Evolutionary conservation across 2,888 invertebrate species (phyloP), one percentile per base, ranked within the genome.

Genomic region (Scaptomyza polygonia): DNA sequence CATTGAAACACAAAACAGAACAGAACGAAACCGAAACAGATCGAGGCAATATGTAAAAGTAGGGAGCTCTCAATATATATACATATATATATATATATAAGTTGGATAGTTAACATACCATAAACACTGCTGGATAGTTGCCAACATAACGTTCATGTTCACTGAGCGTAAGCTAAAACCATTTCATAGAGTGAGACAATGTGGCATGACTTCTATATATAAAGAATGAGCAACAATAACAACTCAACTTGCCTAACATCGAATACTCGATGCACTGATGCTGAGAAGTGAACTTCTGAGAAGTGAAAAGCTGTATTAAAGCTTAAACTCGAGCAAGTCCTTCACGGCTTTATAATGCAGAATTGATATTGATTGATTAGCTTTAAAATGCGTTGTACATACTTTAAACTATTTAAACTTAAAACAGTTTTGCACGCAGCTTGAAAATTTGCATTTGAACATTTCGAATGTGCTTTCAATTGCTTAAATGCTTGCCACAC

Each of bases 61-160:
- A 56, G 71, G 39, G 27, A 73, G 73, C 48, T 73, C n/a, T n/a
- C n/a, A n/a, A n/a, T n/a, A n/a, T n/a, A n/a, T n/a, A n/a, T n/a
- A n/a, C n/a, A n/a, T n/a, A n/a, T n/a, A n/a, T n/a, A n/a, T n/a
- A n/a, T n/a, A n/a, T n/a, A n/a, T 21, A 21, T 66, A 76, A 66
- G 67, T 62, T 66, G 57, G 47, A 73, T 72, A 67, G 73, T 72
- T 76, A 76, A 76, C 77, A 67, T 57, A 18, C 77, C 67, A 52
- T 39, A 72, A 67, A 18, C 74, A 49, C 53, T 40, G 45, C 57
- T 74, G 70, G 47, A 63, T 42, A 14, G 11, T 36, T 67, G 62
- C 71, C 71, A 70, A 18, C 39, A 39, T 39, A 16, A 39, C 34
- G 34, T 12, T 42, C 12, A 3, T 27, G 51, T 14, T 8, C 4